Evolutionary conservation across 2,113 vertebrate species (phyloP).

Genomic region (Varanus komodoensis): DNA sequence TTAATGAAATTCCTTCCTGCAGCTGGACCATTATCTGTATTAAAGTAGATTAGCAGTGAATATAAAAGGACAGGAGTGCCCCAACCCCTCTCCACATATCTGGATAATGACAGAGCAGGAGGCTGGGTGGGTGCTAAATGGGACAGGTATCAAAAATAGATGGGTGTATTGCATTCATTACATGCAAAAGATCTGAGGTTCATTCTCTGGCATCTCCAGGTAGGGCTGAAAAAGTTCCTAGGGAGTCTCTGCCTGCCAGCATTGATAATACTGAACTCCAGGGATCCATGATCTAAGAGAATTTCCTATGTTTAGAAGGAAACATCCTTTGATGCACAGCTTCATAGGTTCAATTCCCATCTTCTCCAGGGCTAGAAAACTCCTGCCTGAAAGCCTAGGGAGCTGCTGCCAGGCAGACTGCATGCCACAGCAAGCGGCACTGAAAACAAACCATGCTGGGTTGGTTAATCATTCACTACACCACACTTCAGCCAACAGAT

Average conservation of each 20-base stretch:
- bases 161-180: background rate
- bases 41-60: constrained; percentile 41
- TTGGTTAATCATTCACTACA: too few species aligned
- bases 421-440: too few species aligned
- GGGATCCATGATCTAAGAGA: background rate
- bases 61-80: constrained; percentile 44
- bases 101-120: constrained; percentile 41
- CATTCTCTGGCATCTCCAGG: background rate
- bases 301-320: too few species aligned
- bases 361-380: too few species aligned
- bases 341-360: too few species aligned
- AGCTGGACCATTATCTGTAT: constrained; percentile 45
- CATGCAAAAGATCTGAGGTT: background rate
- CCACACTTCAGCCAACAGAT: too few species aligned
- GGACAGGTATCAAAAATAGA: background rate
- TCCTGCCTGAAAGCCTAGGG: too few species aligned
- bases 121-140: constrained; percentile 34
- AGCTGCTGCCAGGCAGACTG: too few species aligned
- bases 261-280: background rate
- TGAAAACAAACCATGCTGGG: too few species aligned
- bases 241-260: background rate
- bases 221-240: background rate
- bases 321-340: too few species aligned
- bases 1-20: constrained; percentile 26
- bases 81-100: fast-evolving